A percentile compares a stretch with the other conserved stretches of the same genome.
Conservation (phyloP, 2,113 vertebrate species). For the Antechinus stuartii region DNA sequence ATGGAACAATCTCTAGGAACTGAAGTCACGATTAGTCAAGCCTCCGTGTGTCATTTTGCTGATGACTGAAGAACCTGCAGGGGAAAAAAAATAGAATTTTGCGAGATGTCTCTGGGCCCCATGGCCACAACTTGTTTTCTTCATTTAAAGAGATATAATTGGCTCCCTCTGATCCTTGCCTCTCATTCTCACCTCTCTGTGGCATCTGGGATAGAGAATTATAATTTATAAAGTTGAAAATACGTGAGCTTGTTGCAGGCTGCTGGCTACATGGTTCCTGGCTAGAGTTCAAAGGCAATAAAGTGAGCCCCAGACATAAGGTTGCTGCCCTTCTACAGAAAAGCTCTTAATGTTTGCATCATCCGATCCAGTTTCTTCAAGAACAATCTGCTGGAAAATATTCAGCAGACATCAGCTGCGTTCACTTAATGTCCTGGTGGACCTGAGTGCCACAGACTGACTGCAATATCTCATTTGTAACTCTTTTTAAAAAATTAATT, state of each 20-base stretch:
- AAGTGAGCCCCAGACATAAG: constrained; percentile 51
- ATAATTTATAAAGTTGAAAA: constrained; percentile 63
- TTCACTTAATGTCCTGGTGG: constrained; percentile 44
- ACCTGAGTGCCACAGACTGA: constrained; percentile 43
- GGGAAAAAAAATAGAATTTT: constrained; percentile 83
- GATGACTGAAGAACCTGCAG: constrained; percentile 52
- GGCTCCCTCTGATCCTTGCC: constrained; percentile 43
- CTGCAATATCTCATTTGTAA: constrained; percentile 49
- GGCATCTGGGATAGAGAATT: constrained; percentile 54
- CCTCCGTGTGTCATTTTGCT: constrained; percentile 58
- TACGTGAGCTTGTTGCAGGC: constrained; percentile 30
- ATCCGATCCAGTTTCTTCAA: constrained; percentile 51
- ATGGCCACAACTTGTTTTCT: constrained; percentile 56
- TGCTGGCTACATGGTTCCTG: constrained; percentile 19
- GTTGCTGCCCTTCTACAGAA: constrained; percentile 49
- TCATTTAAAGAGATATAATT: constrained; percentile 60
- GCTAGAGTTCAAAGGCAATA: constrained; percentile 58
- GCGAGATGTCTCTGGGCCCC: constrained; percentile 83
- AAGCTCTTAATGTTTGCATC: constrained; percentile 35
- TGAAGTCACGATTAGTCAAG: constrained; percentile 68
- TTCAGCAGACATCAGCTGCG: constrained; percentile 46
- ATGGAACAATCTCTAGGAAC: constrained; percentile 59
- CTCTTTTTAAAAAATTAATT: constrained; percentile 67
- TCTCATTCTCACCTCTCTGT: constrained; percentile 36
- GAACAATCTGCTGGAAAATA: constrained; percentile 36